Conservation (phyloP, 1,140 invertebrate species). For the Drosophila busckii region DNA sequence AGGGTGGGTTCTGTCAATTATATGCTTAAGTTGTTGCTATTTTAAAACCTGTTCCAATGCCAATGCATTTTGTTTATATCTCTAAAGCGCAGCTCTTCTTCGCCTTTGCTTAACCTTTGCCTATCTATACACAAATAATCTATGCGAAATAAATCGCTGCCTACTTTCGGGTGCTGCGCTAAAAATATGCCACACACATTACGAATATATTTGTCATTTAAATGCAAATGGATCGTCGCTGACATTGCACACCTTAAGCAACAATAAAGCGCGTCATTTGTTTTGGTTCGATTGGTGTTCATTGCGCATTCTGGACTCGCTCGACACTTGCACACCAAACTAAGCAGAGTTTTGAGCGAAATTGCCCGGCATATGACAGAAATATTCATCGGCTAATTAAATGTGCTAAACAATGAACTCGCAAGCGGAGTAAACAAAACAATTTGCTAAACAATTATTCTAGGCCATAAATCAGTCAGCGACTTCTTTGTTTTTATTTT, state of each 20-base stretch:
- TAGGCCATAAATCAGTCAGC: constrained; percentile 39
- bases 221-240: constrained; percentile 38
- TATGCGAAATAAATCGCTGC: constrained; percentile 1
- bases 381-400: constrained; percentile 54
- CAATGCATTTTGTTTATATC: too few relatives aligned
- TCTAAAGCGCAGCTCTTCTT: too few relatives aligned
- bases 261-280: constrained; percentile 34
- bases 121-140: too few relatives aligned
- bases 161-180: constrained; percentile 26
- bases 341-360: constrained; percentile 30
- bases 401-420: constrained; percentile 1
- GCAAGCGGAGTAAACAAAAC: constrained; percentile 53
- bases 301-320: constrained; percentile 34
- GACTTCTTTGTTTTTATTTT: constrained; percentile 12
- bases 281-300: constrained; percentile 12
- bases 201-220: constrained; percentile 9
- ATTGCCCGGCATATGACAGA: constrained; percentile 47
- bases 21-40: too few relatives aligned
- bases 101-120: too few relatives aligned
- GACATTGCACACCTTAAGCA: constrained; percentile 35
- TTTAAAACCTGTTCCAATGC: too few relatives aligned
- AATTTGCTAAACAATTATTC: constrained; percentile 9
- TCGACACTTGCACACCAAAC: constrained; percentile 18
- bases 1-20: too few relatives aligned
- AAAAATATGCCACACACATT: constrained; percentile 3